Percentiles rank a stretch among this genome's conserved stretches.
Conservation (phyloP, 2,113 vertebrate species). For the Odontophorus gujanensis region DNA sequence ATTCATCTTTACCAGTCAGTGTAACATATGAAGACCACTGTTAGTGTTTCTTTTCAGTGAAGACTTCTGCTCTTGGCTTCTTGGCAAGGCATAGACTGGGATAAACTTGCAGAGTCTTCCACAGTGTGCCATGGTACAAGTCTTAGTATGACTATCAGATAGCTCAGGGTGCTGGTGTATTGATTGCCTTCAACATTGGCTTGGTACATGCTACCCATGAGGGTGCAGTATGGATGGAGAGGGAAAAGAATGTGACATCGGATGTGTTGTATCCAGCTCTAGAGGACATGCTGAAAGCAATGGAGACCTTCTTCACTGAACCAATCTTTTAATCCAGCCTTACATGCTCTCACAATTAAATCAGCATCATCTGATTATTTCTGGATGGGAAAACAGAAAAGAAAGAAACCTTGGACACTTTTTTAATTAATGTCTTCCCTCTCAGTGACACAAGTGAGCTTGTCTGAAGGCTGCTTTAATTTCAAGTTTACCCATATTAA, state of each 20-base stretch:
- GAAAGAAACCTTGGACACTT: background rate
- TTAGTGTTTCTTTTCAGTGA: background rate
- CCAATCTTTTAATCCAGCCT: background rate
- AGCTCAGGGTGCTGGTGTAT: background rate
- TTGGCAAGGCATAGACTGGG: background rate
- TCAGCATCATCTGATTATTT: accelerated
- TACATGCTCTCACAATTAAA: background rate
- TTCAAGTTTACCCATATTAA: background rate
- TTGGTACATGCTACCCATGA: background rate
- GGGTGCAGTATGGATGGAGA: background rate
- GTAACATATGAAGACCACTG: accelerated
- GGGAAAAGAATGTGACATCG: background rate
- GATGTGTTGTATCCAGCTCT: background rate
- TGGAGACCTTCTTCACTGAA: background rate
- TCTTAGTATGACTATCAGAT: background rate
- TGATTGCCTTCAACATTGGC: accelerated
- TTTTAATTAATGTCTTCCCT: background rate
- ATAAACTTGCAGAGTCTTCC: background rate
- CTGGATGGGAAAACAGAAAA: background rate
- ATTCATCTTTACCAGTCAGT: background rate
- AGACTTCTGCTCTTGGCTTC: background rate
- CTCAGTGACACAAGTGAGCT: background rate
- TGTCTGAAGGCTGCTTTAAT: constrained; percentile 1
- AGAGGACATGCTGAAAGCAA: background rate
- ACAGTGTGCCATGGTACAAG: accelerated